Evolutionary conservation across 1,140 invertebrate species (phyloP).

Genomic region (Sipha flava): DNA sequence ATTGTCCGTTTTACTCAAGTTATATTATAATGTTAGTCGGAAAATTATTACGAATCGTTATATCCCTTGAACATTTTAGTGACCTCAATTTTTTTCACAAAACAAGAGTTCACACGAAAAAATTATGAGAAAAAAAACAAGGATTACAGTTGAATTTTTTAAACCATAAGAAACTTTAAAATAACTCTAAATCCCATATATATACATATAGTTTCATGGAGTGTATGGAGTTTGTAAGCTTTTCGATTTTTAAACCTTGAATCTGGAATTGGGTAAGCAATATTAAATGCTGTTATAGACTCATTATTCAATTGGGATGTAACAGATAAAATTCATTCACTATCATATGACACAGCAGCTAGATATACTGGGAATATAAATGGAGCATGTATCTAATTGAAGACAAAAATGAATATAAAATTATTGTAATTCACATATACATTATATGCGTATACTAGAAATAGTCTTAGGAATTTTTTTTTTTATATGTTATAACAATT

Average conservation of each 20-base stretch:
- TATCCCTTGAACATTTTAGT: background rate
- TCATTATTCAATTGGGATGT: too few relatives aligned
- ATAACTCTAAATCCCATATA: background rate
- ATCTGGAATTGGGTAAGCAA: too few relatives aligned
- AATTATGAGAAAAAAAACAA: background rate
- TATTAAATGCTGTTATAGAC: too few relatives aligned
- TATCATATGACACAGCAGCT: constrained; percentile 23
- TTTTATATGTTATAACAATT: background rate
- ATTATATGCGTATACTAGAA: constrained; percentile 23
- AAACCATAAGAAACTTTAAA: background rate
- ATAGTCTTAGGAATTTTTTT: background rate
- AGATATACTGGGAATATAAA: constrained; percentile 8
- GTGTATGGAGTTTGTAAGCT: too few relatives aligned
- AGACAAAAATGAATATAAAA: background rate
- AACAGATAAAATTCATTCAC: too few relatives aligned
- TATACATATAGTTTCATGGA: too few relatives aligned
- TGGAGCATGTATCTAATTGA: constrained; percentile 19
- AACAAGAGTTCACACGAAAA: background rate
- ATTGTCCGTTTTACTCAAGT: background rate
- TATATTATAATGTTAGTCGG: background rate
- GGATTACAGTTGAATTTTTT: background rate
- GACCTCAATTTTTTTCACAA: background rate
- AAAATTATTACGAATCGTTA: background rate
- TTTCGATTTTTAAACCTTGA: too few relatives aligned
- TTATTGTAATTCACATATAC: constrained; percentile 14